These are phyloP conservation scores for Nomada flava DNA, from an alignment of 2,888 invertebrate genomes.

Conservation along the genomic window DNA sequence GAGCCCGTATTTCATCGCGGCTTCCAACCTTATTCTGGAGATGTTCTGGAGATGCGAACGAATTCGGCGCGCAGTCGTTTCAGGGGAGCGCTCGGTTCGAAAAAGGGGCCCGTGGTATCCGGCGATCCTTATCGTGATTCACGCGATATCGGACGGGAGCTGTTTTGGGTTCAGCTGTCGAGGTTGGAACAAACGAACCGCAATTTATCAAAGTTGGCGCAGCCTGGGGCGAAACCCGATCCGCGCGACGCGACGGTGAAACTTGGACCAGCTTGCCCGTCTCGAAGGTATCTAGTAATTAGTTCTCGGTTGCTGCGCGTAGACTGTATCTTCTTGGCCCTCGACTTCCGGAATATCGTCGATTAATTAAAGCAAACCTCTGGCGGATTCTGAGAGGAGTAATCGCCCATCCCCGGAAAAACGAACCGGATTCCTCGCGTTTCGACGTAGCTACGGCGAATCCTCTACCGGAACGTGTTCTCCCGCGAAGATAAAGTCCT, in stretches of 20 bases:
- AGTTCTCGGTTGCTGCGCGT: slow-evolving; percentile 60
- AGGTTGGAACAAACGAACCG: slow-evolving; percentile 58
- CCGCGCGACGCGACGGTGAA: slow-evolving; percentile 30
- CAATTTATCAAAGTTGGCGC: slow-evolving; percentile 67
- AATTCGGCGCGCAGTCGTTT: not conserved
- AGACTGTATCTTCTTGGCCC: slow-evolving; percentile 52
- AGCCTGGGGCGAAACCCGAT: slow-evolving; percentile 46
- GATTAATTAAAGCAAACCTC: not conserved
- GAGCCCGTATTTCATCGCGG: not conserved
- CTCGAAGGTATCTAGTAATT: slow-evolving; percentile 66
- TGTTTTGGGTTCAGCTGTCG: slow-evolving; percentile 8
- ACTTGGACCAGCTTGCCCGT: slow-evolving; percentile 58
- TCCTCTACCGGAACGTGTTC: not conserved
- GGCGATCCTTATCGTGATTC: slow-evolving; percentile 25
- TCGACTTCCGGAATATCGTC: not conserved
- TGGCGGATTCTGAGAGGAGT: not conserved
- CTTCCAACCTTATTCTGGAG: not conserved
- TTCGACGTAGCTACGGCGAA: no score
- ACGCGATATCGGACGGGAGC: slow-evolving; percentile 28
- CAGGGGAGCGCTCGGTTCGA: not conserved
- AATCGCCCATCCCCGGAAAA: no score
- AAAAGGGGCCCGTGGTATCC: not conserved
- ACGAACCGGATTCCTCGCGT: no score
- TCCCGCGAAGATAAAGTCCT: not conserved
- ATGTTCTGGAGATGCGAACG: not conserved